Evolutionary conservation across 2,888 invertebrate genomes (phyloP).

Genomic region (Elgonia sp.): DNA sequence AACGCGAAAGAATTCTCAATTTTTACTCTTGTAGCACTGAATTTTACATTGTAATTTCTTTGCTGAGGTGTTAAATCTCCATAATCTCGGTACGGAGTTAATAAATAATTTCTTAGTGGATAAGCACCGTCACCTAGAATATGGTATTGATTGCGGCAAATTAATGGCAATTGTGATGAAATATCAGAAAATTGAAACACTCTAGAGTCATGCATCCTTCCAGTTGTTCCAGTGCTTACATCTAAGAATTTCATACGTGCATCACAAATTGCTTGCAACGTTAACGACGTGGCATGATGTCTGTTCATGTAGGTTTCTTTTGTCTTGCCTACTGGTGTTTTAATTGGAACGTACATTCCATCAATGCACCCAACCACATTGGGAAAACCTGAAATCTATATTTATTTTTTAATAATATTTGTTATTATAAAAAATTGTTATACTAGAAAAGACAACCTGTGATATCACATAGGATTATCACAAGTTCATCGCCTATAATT

Average conservation of each 20-base stretch:
- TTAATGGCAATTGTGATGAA: conserved; percentile 14
- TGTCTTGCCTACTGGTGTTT: conserved; percentile 81
- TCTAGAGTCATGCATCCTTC: conserved; percentile 29
- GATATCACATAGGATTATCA: too few relatives aligned
- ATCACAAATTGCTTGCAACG: conserved; percentile 66
- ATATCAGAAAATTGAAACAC: conserved; percentile 38
- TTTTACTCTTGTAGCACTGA: neutral
- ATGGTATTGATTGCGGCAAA: conserved; percentile 74
- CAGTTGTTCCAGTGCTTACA: conserved; percentile 51
- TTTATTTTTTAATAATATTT: too few relatives aligned
- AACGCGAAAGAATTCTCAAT: conserved; percentile 23
- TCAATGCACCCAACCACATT: conserved; percentile 64
- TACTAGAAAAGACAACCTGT: too few relatives aligned
- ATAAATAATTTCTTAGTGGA: conserved; percentile 75
- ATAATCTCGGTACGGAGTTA: conserved; percentile 66
- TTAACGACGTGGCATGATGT: conserved; percentile 65
- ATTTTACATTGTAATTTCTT: neutral
- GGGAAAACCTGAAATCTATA: conserved; percentile 39
- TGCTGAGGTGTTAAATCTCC: neutral
- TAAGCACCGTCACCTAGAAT: conserved; percentile 81
- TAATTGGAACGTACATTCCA: conserved; percentile 74
- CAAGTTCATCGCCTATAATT: too few relatives aligned
- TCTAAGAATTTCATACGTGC: conserved; percentile 63
- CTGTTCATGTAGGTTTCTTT: conserved; percentile 82
- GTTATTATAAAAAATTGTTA: too few relatives aligned